Percentiles rank a stretch among this genome's conserved stretches.
Conservation (phyloP, 2,888 invertebrate genomes). For the Torymus texanus region DNA sequence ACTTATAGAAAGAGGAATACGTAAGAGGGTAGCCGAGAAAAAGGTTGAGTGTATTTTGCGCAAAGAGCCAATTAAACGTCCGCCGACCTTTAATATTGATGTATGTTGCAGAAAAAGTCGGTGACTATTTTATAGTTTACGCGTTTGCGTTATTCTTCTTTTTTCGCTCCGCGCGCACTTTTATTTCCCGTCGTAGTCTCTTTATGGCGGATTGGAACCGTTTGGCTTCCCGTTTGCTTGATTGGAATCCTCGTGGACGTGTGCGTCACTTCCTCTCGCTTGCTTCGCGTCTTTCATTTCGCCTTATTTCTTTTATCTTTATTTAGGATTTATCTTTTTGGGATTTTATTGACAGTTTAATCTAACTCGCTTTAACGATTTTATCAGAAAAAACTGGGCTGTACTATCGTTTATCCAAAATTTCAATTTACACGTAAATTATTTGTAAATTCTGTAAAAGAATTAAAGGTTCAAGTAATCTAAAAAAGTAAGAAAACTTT, state of each 20-base stretch:
- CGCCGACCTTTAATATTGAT: constrained; percentile 12
- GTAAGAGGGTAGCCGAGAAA: neutral
- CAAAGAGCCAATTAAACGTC: constrained; percentile 36
- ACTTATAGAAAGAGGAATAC: neutral
- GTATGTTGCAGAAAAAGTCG: neutral
- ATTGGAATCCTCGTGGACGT: constrained; percentile 19
- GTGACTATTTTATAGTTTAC: neutral
- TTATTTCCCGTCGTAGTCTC: constrained; percentile 14
- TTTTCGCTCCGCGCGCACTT: neutral
- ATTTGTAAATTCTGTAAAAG: too few relatives aligned
- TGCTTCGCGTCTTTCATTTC: too few relatives aligned
- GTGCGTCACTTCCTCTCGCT: neutral
- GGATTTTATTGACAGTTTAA: too few relatives aligned
- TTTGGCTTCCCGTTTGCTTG: constrained; percentile 27
- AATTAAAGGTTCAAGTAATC: too few relatives aligned
- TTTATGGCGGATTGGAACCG: constrained; percentile 20
- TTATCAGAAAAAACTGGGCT: too few relatives aligned
- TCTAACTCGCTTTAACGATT: too few relatives aligned
- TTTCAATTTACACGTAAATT: too few relatives aligned
- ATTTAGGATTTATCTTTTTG: too few relatives aligned
- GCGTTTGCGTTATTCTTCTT: neutral
- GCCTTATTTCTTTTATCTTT: too few relatives aligned
- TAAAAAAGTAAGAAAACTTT: too few relatives aligned
- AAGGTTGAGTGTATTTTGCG: too few relatives aligned
- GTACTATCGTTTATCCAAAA: too few relatives aligned